Evolutionary conservation across 2,113 vertebrate genomes (phyloP).

Genomic region (Lampris megalopsis): DNA sequence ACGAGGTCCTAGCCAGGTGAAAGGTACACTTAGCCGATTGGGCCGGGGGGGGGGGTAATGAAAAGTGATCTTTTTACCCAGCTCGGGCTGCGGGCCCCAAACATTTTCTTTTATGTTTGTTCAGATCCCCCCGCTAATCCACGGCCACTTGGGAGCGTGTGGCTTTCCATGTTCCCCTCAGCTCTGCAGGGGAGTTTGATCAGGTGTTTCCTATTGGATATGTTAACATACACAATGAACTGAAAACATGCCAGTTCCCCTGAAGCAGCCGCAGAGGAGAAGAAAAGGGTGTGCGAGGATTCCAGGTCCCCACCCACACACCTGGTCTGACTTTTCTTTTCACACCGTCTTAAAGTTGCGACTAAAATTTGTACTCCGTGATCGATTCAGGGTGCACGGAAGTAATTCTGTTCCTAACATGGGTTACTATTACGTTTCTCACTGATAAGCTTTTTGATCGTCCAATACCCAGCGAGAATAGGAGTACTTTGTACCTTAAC

Average conservation of each 20-base stretch:
- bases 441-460: too few species aligned
- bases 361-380: too few species aligned
- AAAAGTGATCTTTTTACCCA: slow-evolving; percentile 47
- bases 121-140: slow-evolving; percentile 8
- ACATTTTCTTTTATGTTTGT: slow-evolving; percentile 42
- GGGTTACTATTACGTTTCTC: too few species aligned
- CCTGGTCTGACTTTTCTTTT: too few species aligned
- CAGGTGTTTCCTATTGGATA: background rate
- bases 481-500: too few species aligned
- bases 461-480: too few species aligned
- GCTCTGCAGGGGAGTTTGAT: slow-evolving; percentile 11
- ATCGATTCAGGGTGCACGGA: too few species aligned
- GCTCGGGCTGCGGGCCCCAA: slow-evolving; percentile 26
- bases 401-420: too few species aligned
- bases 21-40: background rate
- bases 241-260: slow-evolving; percentile 2
- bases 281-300: background rate
- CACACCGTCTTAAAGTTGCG: too few species aligned
- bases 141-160: background rate
- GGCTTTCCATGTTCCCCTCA: slow-evolving; percentile 18
- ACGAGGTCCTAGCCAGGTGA: slow-evolving; percentile 40
- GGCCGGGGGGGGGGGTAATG: slow-evolving; percentile 20
- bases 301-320: too few species aligned
- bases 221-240: slow-evolving; percentile 37
- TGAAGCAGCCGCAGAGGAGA: background rate